A percentile compares a stretch with the other conserved stretches of the same genome.
Conservation (phyloP, 2,113 vertebrate species). For the Silurus asotus region DNA sequence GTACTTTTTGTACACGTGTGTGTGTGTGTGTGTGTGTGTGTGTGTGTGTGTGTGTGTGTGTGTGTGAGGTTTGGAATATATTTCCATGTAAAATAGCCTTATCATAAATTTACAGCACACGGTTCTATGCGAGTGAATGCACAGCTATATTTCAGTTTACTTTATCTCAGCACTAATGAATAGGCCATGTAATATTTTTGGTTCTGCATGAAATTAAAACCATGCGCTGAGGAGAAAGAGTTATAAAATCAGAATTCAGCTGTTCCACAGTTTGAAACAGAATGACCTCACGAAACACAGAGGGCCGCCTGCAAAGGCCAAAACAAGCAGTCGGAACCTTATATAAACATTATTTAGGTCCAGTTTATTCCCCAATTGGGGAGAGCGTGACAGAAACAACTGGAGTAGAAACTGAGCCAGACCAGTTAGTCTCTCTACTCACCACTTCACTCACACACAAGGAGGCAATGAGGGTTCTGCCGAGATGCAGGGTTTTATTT, state of each 20-base stretch:
- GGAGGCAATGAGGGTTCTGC: not conserved
- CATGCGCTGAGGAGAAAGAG: slow-evolving; percentile 43
- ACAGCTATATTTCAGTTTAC: slow-evolving; percentile 1
- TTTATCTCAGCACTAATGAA: slow-evolving; percentile 40
- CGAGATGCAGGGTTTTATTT: not conserved
- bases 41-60: not conserved
- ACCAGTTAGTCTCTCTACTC: slow-evolving; percentile 14
- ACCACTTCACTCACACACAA: slow-evolving; percentile 20
- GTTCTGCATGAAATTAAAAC: slow-evolving; percentile 20
- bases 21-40: too few species aligned
- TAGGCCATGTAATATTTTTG: slow-evolving; percentile 42
- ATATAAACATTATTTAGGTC: slow-evolving; percentile 63
- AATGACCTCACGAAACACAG: slow-evolving; percentile 63
- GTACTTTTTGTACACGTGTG: too few species aligned
- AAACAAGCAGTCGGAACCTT: slow-evolving; percentile 62
- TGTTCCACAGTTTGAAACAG: slow-evolving; percentile 56
- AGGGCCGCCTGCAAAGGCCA: slow-evolving; percentile 59
- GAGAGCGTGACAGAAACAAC: slow-evolving; percentile 25
- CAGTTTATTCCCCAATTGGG: slow-evolving; percentile 54
- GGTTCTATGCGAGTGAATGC: not conserved
- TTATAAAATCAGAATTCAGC: slow-evolving; percentile 29
- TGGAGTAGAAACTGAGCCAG: not conserved
- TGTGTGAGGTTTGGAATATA: not conserved
- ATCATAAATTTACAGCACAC: not conserved
- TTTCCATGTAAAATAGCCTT: not conserved